These are phyloP conservation scores for Tetranychus urticae DNA, from an alignment of 1,140 invertebrate genomes.

Conservation along the genomic window DNA sequence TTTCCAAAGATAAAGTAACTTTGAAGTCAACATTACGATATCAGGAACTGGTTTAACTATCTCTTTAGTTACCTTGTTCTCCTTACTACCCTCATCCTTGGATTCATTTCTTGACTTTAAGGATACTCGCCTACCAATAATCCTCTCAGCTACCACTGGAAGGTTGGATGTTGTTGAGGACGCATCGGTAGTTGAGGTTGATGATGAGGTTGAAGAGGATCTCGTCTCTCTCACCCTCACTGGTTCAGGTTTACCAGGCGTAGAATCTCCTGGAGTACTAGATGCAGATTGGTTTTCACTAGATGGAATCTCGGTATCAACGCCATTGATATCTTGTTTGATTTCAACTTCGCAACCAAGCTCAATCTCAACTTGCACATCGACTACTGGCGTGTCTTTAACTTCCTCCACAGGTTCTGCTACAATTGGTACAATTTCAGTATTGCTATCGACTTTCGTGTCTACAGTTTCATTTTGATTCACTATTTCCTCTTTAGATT, in stretches of 20 bases:
- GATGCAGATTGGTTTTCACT: not conserved
- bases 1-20: conserved; percentile 30
- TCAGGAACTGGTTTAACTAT: not conserved
- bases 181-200: no score
- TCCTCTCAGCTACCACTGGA: not conserved
- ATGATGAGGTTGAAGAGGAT: not conserved
- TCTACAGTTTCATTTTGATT: not conserved
- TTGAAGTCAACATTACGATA: conserved; percentile 3
- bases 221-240: not conserved
- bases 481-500: no score
- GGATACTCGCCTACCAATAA: not conserved
- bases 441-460: not conserved
- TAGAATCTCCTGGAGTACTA: not conserved
- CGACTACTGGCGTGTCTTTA: not conserved
- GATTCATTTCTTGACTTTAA: not conserved
- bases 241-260: not conserved
- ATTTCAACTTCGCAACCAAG: not conserved
- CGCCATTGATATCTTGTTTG: not conserved
- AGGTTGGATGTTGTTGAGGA: not conserved
- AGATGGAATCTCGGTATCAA: not conserved
- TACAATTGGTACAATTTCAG: not conserved
- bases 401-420: not conserved
- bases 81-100: not conserved
- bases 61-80: not conserved
- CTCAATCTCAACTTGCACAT: not conserved